Evolutionary conservation across 2,113 vertebrate species (phyloP), one percentile per base, ranked within the genome.

Genomic region (Archocentrus centrarchus): DNA sequence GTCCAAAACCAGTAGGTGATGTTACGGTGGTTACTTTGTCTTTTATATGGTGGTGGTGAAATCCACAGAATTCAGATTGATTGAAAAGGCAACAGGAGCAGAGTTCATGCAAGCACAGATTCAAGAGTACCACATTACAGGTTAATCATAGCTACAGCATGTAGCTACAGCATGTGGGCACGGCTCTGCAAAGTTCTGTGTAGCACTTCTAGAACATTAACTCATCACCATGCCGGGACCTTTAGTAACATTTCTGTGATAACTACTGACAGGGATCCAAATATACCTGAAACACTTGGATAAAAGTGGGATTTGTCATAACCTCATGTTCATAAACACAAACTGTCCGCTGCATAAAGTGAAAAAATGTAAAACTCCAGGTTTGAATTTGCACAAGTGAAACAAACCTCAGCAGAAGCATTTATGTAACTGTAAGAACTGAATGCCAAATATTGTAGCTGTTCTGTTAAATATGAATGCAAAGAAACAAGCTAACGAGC

Each of bases 401-500:
- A 55, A 73, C 47, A 73, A 73, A 73, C 24, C 17, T 17, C 66
- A n/a, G 10, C 17, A 73, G 47, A 53, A n/a, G 32, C 27, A 53
- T 30, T n/a, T 32, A 55, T 10, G 1, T 32, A 37, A 27, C 50
- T 53, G 53, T 59, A 6, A 77, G 39, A 32, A 55, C 32, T 75
- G 22, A 20, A 41, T 20, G 18, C 14, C 50, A 55, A 47, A 27
- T 15, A 66, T 44, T 55, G 24, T 41, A 15, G 76, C 50, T 59
- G 59, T 81, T 53, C 39, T 73, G 37, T 35, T 63, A 58, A 79
- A 68, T 73, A 35, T 35, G 44, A 63, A 15, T 55, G 18, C 35
- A 30, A 79, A n/a, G 7, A 82, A 59, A 75, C 66, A 81, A 20
- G 53, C 61, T 73, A 50, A 68, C 75, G 64, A 64, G 61, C 50